Conservation (phyloP, 2,113 vertebrate genomes). For the Peromyscus leucopus region DNA sequence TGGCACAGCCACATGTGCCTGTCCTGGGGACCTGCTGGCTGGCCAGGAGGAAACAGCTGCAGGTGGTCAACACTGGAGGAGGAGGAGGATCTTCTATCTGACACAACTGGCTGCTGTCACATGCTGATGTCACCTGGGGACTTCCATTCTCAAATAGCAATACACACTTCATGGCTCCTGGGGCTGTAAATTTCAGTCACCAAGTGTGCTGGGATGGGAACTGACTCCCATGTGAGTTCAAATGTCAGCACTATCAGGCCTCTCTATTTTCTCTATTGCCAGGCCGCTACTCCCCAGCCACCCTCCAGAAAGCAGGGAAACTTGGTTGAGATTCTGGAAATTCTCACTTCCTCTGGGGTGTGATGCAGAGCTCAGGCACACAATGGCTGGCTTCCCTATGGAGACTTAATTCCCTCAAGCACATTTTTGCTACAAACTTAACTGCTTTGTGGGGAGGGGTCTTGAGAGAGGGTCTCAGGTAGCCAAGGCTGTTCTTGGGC, state of each 20-base stretch:
- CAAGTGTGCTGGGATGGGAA: background rate
- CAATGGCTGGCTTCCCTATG: background rate
- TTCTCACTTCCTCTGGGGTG: background rate
- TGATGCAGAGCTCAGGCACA: background rate
- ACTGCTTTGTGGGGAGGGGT: background rate
- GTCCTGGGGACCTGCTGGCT: background rate
- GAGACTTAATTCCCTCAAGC: background rate
- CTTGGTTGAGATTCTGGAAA: background rate
- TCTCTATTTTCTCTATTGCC: background rate
- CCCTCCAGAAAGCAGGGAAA: background rate
- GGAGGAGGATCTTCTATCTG: background rate
- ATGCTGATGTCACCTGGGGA: background rate
- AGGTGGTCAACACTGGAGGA: background rate
- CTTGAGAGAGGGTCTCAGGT: background rate
- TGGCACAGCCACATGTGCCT: background rate
- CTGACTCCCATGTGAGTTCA: background rate
- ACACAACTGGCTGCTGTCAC: background rate
- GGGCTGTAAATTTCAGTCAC: background rate
- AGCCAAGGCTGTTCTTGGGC: background rate
- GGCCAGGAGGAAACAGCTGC: background rate
- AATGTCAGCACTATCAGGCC: too few relatives aligned
- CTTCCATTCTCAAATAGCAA: background rate
- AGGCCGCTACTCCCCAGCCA: background rate
- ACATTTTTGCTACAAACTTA: background rate
- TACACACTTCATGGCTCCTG: background rate